Evolutionary conservation across 2,888 invertebrate genomes (phyloP), one percentile per base, ranked within the genome.

Genomic region (Macrophya annulata): DNA sequence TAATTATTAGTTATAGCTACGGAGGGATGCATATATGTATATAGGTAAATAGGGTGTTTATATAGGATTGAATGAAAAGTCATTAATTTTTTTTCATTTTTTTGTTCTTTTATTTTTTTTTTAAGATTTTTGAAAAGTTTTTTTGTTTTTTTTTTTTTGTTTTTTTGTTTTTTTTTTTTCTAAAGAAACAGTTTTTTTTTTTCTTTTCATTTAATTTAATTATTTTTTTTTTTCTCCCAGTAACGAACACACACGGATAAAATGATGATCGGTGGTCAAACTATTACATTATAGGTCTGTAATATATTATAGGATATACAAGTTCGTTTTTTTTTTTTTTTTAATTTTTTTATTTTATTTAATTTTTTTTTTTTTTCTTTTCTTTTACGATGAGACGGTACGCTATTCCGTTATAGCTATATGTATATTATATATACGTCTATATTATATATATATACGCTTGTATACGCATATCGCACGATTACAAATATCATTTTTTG

Each of bases 241-340:
- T 25, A 62, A 62, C 25, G 25, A 62, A 62, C 25, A 62, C 62
- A 21, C 25, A 31, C 25, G 62, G 25, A 62, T 21, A 62, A 25
- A 31, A 55, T 31, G 25, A 62, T 62, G 62, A 62, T 62, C 62
- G 62, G 25, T 62, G 25, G 62, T 62, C 25, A 62, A 62, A 62
- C 25, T 31, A 62, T 21, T 62, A 62, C 21, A 25, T 62, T 21
- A 62, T 25, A 31, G 31, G 31, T 31, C 21, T 62, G 25, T 12
- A n/a, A n/a, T n/a, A 62, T 62, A 31, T 31, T 31, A 62, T 62
- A 10, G 25, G 25, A 25, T 62, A 31, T 25, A 62, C 62, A 55
- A 55, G 55, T 55, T 55, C n/a, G n/a, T 8, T 55, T 55, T 31
- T 31, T 31, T 31, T 31, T 31, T 31, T 31, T 68, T 6, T 68